These are phyloP conservation scores for Hippopotamus amphibius DNA, from an alignment of 2,113 vertebrate species.

Conservation along the genomic window DNA sequence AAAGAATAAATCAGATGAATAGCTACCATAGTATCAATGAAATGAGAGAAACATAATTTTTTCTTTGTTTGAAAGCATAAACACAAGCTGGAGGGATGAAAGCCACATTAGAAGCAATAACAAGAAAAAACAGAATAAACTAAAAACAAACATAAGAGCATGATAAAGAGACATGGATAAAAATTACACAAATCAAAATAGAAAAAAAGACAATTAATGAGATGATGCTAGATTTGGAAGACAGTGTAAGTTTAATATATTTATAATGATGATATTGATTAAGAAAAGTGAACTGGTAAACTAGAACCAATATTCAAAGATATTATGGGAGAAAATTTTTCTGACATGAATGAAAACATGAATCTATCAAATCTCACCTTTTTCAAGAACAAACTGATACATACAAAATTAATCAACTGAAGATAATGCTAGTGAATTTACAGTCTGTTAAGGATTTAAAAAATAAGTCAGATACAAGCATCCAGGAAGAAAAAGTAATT, in stretches of 20 bases:
- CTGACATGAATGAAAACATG: neutral
- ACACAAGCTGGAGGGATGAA: neutral
- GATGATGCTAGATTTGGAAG: neutral
- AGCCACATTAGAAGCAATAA: neutral
- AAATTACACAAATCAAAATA: neutral
- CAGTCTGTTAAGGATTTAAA: neutral
- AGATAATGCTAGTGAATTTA: neutral
- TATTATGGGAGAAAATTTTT: neutral
- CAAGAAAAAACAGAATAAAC: neutral
- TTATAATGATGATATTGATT: neutral
- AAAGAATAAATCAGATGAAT: neutral
- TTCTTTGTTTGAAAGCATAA: neutral
- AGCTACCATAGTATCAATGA: neutral
- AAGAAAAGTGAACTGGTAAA: neutral
- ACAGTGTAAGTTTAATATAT: neutral
- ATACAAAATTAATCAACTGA: neutral
- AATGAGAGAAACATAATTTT: neutral
- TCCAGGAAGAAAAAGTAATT: conserved; percentile 37
- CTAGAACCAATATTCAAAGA: neutral
- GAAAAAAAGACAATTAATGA: neutral
- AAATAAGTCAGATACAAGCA: neutral
- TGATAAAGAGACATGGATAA: neutral
- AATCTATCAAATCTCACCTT: neutral
- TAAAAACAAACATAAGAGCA: neutral
- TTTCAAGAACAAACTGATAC: neutral